phyloP scores from a whole-genome alignment of 2,888 invertebrate genomes.

The Mythimna albipuncta region DNA sequence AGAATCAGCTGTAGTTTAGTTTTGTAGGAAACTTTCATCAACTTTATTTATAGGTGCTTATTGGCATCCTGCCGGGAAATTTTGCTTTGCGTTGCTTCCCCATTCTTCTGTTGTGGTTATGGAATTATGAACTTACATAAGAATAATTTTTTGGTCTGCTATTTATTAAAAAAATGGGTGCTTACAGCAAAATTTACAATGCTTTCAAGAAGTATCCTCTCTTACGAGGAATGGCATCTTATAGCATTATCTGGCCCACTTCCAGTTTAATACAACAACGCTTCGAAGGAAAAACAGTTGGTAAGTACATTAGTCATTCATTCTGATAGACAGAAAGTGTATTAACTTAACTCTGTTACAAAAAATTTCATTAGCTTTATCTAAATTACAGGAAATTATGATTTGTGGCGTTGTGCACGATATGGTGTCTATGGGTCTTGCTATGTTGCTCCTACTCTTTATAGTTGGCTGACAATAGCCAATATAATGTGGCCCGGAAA shows the following conservation, averaged over 20 bases:
- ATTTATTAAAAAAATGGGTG: conserved; percentile 72
- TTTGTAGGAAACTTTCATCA: conserved; percentile 32
- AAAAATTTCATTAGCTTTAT: background rate
- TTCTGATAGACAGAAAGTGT: background rate
- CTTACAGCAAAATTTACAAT: conserved; percentile 77
- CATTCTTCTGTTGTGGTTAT: conserved; percentile 53
- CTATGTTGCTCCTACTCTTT: conserved; percentile 95
- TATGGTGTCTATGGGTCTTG: conserved; percentile 95
- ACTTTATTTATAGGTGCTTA: conserved; percentile 56
- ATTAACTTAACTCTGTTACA: background rate
- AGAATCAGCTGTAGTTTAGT: conserved; percentile 28
- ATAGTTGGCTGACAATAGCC: conserved; percentile 95
- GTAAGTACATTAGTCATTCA: conserved; percentile 78
- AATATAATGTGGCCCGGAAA: conserved; percentile 94
- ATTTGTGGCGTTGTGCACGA: conserved; percentile 93
- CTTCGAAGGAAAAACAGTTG: conserved; percentile 91
- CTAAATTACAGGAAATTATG: conserved; percentile 87
- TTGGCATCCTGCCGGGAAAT: conserved; percentile 71
- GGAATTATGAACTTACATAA: conserved; percentile 67
- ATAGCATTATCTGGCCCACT: conserved; percentile 93
- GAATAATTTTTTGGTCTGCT: conserved; percentile 24
- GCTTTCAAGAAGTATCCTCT: conserved; percentile 85
- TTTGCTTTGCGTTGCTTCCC: conserved; percentile 59
- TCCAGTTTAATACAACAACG: conserved; percentile 94
- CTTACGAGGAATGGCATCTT: conserved; percentile 92